phyloP scores from a whole-genome alignment of 64 coral and sea anemone genomes.

The Porites australiensis region DNA sequence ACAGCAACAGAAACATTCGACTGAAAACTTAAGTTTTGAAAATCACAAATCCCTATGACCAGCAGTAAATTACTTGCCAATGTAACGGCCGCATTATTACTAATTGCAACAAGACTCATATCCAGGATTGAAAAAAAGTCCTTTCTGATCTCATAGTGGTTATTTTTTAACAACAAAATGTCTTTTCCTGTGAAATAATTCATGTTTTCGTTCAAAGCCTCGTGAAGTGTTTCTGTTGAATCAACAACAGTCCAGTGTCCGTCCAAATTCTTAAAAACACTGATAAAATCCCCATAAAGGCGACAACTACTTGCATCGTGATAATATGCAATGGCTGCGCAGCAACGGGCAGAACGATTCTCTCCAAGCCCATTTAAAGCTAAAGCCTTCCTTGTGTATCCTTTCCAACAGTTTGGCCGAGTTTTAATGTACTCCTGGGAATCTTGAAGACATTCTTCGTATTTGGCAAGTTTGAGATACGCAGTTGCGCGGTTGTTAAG shows the following conservation, averaged over 20 bases:
- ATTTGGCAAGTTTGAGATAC: conserved; percentile 24
- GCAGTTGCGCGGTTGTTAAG: conserved; percentile 47
- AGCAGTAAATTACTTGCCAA: neutral
- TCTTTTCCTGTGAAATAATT: neutral
- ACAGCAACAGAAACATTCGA: neutral
- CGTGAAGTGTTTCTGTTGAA: neutral
- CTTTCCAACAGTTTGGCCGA: conserved; percentile 50
- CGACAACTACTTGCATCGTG: neutral
- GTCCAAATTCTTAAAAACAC: neutral
- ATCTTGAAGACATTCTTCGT: conserved; percentile 49
- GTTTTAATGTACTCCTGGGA: conserved; percentile 7
- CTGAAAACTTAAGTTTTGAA: neutral
- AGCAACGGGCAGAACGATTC: neutral
- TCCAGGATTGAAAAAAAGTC: too few relatives aligned
- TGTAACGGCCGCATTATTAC: neutral
- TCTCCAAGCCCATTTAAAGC: neutral
- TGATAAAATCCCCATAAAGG: neutral
- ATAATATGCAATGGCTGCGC: conserved; percentile 46
- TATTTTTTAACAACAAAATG: neutral
- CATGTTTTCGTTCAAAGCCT: neutral
- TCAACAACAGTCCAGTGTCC: conserved; percentile 1
- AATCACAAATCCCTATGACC: neutral
- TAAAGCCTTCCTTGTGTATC: conserved; percentile 47
- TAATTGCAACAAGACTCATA: neutral
- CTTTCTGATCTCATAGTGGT: neutral